Conservation (phyloP, 2,797 vertebrate genomes). For the Melanotaenia boesemani region DNA sequence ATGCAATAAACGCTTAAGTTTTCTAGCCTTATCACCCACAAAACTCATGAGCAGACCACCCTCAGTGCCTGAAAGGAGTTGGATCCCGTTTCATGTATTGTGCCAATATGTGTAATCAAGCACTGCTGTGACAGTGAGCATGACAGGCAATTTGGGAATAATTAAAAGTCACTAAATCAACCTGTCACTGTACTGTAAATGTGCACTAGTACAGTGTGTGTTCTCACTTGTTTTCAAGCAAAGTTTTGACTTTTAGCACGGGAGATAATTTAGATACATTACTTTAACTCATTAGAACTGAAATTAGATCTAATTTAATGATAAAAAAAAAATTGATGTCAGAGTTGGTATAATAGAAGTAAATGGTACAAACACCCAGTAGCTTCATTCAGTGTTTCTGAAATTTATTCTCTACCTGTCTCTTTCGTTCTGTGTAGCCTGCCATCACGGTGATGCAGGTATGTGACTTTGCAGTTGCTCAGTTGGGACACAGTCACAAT, state of each 20-base stretch:
- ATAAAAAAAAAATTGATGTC: conserved; percentile 64
- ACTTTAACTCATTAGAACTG: conserved; percentile 70
- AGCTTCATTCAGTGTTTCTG: conserved; percentile 36
- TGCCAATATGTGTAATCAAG: conserved; percentile 60
- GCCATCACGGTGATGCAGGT: conserved; percentile 47
- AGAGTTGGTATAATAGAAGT: conserved; percentile 45
- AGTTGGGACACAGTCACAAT: conserved; percentile 55
- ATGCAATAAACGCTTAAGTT: conserved; percentile 4
- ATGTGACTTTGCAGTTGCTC: conserved; percentile 73
- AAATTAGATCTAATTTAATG: conserved; percentile 76
- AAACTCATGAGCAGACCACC: conserved; percentile 5
- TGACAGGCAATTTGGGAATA: conserved; percentile 63
- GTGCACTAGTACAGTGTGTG: background rate
- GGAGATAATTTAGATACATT: conserved; percentile 49
- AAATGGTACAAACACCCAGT: conserved; percentile 48
- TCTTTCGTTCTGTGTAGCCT: conserved; percentile 17
- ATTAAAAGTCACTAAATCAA: conserved; percentile 73
- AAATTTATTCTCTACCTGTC: background rate
- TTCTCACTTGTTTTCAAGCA: conserved; percentile 23
- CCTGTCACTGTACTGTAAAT: conserved; percentile 34
- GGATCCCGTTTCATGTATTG: conserved; percentile 44
- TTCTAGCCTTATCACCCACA: conserved; percentile 5
- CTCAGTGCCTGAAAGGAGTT: conserved; percentile 16
- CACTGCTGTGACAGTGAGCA: conserved; percentile 36
- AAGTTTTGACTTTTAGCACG: conserved; percentile 48